A percentile compares a stretch with the other conserved stretches of the same genome.
phyloP scores from a whole-genome alignment of 2,797 vertebrate species.

The Halcyon badia region DNA sequence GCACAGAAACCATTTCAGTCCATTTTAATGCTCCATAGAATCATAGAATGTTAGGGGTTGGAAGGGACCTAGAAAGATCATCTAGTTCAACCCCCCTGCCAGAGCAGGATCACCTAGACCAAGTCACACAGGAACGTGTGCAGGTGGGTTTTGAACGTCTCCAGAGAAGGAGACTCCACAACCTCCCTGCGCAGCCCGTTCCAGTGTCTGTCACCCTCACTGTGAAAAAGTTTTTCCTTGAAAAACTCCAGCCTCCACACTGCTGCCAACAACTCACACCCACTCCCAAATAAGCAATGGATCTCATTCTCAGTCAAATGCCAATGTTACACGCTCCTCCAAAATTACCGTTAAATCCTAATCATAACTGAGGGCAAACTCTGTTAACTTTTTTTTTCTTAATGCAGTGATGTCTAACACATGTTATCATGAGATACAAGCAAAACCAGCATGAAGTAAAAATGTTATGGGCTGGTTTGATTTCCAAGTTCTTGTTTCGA shows the following conservation, averaged over 20 bases:
- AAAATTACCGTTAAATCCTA: not conserved
- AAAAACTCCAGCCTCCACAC: not conserved
- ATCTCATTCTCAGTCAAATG: not conserved
- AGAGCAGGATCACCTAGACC: no score
- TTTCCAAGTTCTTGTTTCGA: not conserved
- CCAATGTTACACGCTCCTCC: not conserved
- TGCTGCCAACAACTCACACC: not conserved
- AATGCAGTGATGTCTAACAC: not conserved
- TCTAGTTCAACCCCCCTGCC: no score
- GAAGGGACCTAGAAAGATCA: no score
- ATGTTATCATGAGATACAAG: not conserved
- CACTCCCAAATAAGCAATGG: not conserved
- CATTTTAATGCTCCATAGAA: not conserved
- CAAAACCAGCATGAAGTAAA: not conserved
- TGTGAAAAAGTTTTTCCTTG: no score
- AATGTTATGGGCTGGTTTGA: not conserved
- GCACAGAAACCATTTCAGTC: not conserved
- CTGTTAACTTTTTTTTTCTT: not conserved
- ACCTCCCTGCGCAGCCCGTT: no score
- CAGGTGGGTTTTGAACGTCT: no score
- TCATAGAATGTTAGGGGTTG: no score
- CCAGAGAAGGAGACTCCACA: no score
- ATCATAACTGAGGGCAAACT: not conserved
- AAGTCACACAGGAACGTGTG: no score
- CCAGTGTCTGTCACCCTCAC: no score